Evolutionary conservation across 2,797 vertebrate species (phyloP), one percentile per base, ranked within the genome.

Genomic region (Hipposideros larvatus): DNA sequence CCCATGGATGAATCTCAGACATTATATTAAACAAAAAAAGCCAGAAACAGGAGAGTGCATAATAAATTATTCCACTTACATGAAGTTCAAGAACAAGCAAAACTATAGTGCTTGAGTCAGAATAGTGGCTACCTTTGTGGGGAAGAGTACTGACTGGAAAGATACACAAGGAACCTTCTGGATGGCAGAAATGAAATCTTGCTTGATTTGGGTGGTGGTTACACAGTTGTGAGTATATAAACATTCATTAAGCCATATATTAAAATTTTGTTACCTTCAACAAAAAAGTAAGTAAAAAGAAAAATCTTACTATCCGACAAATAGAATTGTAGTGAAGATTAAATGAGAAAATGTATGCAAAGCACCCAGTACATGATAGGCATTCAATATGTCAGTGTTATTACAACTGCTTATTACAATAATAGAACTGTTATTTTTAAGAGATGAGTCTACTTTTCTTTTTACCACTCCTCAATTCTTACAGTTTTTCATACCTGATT

Each of bases 261-360:
- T 84, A 70, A 80, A 84, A 92, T 46, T 85, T 2, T 21, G 4
- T 83, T 77, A 28, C 4, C 18, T 10, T 24, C 65, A 87, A 71
- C 41, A 90, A 87, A 77, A 89, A 70, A 82, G 16, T 74, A 95
- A 80, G 34, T 46, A 31, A 87, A 65, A 79, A 61, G 37, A 77
- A 71, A 84, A 77, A 96, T 48, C 37, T 80, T 0, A 37, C 11
- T 14, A 79, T 4, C 24, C 80, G 51, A 26, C 41, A 53, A 74
- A 83, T n/a, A 73, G 26, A 89, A 66, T 3, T 51, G 5, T 41
- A 70, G 3, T 61, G 14, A 96, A 55, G 11, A 53, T 70, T 91
- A 86, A 94, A 65, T 34, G 55, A 59, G 46, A 84, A 94, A 89
- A 74, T 14, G 2, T 34, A 41, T 16, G n/a, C 41, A 28, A 88